Base-by-base conservation (phyloP, 2,888 invertebrate species). In the Eulithis prunata region DNA sequence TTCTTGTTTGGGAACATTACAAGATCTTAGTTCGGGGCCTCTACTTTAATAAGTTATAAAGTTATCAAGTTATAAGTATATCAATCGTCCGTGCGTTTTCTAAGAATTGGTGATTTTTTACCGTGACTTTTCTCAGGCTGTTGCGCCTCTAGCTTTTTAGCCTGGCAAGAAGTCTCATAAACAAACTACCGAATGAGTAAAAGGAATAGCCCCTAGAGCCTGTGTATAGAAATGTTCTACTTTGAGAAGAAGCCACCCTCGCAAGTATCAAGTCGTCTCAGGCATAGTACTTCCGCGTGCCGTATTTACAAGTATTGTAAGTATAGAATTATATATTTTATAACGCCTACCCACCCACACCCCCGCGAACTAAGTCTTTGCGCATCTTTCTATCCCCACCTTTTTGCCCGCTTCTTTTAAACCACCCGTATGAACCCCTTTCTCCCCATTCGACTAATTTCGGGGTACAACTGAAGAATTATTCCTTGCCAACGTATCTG, bases 291-390 rank as follows among this genome's bases (percentile, higher is more conserved):
- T 93, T 92, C 93, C 93, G 92, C 91, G 89, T 91, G 83, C 86
- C 91, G 92, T 93, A 93, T 93, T 93, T 93, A 93, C 93, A 93
- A 93, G 93, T 93, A 93, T 93, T 93, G 93, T 93, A 92, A 93
- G 93, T 92, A 92, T 93, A 93, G 92, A 93, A 93, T 93, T 93
- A 93, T 93, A 93, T 92, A 93, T 93, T 93, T 93, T 92, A 92
- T 92, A 93, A 92, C 91, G 85, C 91, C 90, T 82, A 80, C 82
- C 63, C 82, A 66, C 78, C 80, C 74, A 76, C 81, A 81, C 89
- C 89, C 90, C 84, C 89, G 89, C 90, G 88, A 92, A 92, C 92
- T 92, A 92, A 92, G 92, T 92, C 92, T 92, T 91, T 92, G 92
- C 93, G 93, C 92, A 92, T 92, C 92, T 93, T 93, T 93, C 92